Evolutionary conservation across 2,888 invertebrate species (phyloP), one percentile per base, ranked within the genome.

Genomic region (Cantharis flavilabris): DNA sequence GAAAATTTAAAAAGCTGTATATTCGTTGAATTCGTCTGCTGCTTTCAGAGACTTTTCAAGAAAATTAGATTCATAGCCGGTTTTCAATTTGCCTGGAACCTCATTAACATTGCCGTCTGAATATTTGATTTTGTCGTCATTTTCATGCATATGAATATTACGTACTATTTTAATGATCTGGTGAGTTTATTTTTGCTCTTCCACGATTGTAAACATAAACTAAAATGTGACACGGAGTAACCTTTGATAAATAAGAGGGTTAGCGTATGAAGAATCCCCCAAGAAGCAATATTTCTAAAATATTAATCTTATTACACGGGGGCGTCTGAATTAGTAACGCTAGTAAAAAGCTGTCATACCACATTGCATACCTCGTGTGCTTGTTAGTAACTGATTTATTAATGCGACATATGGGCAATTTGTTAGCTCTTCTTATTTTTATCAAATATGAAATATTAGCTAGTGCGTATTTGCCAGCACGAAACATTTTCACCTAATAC

Each of bases 321-420:
- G 80, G 75, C 74, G 81, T 77, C 69, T 73, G 73, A 75, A 82
- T 80, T 82, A 75, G 80, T 78, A 70, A 76, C 74, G 79, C 77
- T 76, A 75, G 75, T 80, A 76, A 80, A 71, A 74, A 74, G 75
- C 79, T 77, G 80, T 79, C 79, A 81, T 76, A 79, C 78, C 73
- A 67, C 71, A 70, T 74, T 72, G 75, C 76, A 80, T 80, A 81
- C 78, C 80, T 78, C 79, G 74, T 74, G 80, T 75, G 79, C 73
- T 74, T 62, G 78, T 79, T 82, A 78, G 71, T 77, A 77, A 71
- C 76, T 80, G 80, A 80, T 83, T 81, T 83, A 83, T 83, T 80
- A 81, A 82, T 79, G 82, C 79, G 83, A 81, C 84, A 84, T 81
- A 82, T 83, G 84, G 80, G 83, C 81, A 76, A 84, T 84, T 84